A percentile compares a stretch with the other conserved stretches of the same genome.
Evolutionary conservation across 2,113 vertebrate genomes (phyloP).

Genomic region (Mustelus asterias): DNA sequence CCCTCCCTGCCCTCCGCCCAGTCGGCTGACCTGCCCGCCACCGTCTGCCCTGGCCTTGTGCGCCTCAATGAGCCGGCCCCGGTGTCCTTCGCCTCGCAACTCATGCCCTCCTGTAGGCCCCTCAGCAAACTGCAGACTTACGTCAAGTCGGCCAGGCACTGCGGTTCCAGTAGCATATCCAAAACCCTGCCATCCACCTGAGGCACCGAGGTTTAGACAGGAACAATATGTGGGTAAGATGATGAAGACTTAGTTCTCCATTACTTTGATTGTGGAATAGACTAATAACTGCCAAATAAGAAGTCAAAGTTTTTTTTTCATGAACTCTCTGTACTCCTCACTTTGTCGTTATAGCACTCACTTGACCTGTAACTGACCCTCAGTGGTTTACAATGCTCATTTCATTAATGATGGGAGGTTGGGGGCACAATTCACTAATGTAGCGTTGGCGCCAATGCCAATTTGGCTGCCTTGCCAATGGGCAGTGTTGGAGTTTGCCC

Average conservation of each 20-base stretch:
- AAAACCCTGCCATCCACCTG: background rate
- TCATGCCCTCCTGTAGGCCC: background rate
- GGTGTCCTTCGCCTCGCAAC: background rate
- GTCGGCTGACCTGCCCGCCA: background rate
- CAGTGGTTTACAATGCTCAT: background rate
- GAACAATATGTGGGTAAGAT: constrained; percentile 14
- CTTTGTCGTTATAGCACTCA: background rate
- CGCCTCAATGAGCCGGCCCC: background rate
- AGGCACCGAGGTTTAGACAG: background rate
- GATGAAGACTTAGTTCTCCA: constrained; percentile 12
- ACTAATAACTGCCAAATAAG: background rate
- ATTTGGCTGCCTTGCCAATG: background rate
- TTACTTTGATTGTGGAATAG: background rate
- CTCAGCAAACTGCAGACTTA: background rate
- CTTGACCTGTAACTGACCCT: background rate
- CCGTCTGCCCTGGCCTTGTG: background rate
- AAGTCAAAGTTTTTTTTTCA: background rate
- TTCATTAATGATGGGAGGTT: background rate
- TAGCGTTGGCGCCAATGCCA: background rate
- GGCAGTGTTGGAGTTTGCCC: background rate
- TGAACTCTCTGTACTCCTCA: background rate
- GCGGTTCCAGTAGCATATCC: background rate
- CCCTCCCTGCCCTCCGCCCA: background rate
- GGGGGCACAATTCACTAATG: too few relatives aligned
- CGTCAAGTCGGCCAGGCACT: too few relatives aligned